A percentile compares a stretch with the other conserved stretches of the same genome.
Conservation (phyloP, 1,140 invertebrate species). For the Aphelinus certus region DNA sequence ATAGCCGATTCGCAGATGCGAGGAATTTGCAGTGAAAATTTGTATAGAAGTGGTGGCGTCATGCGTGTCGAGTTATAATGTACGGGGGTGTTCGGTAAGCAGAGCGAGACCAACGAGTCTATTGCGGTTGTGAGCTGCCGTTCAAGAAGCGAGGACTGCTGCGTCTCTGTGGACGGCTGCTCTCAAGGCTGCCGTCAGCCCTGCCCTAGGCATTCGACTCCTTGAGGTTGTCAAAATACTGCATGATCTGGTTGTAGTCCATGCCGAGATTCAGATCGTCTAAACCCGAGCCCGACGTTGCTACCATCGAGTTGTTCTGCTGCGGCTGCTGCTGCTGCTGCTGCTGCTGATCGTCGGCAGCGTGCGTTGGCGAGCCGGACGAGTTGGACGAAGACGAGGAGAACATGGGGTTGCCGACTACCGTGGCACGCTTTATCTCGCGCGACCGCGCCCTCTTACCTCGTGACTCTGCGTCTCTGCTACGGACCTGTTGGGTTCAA, state of each 20-base stretch:
- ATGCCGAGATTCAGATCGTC: conserved; percentile 87
- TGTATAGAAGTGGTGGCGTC: too few relatives aligned
- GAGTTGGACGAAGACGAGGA: conserved; percentile 61
- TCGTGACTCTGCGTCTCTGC: conserved; percentile 39
- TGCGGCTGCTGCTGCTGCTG: conserved; percentile 25
- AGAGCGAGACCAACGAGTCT: conserved; percentile 30
- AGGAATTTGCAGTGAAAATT: too few relatives aligned
- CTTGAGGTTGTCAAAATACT: conserved; percentile 97
- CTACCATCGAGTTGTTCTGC: conserved; percentile 29
- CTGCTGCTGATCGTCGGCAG: conserved; percentile 52
- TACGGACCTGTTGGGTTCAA: conserved; percentile 27
- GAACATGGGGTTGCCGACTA: conserved; percentile 89
- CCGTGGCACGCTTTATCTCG: conserved; percentile 82
- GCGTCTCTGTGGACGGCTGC: conserved; percentile 11
- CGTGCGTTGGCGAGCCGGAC: conserved; percentile 51
- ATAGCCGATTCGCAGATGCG: too few relatives aligned
- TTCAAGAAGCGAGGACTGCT: conserved; percentile 30
- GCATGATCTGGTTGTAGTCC: conserved; percentile 97
- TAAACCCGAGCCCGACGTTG: conserved; percentile 64
- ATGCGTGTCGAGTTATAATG: too few relatives aligned
- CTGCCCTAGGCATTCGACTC: conserved; percentile 67
- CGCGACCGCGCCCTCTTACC: conserved; percentile 54
- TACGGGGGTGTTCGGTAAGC: too few relatives aligned
- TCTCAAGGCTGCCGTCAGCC: conserved; percentile 29
- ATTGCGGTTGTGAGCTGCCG: conserved; percentile 8